Evolutionary conservation across 2,113 vertebrate species (phyloP), one percentile per base, ranked within the genome.

Genomic region (Sus scrofa): DNA sequence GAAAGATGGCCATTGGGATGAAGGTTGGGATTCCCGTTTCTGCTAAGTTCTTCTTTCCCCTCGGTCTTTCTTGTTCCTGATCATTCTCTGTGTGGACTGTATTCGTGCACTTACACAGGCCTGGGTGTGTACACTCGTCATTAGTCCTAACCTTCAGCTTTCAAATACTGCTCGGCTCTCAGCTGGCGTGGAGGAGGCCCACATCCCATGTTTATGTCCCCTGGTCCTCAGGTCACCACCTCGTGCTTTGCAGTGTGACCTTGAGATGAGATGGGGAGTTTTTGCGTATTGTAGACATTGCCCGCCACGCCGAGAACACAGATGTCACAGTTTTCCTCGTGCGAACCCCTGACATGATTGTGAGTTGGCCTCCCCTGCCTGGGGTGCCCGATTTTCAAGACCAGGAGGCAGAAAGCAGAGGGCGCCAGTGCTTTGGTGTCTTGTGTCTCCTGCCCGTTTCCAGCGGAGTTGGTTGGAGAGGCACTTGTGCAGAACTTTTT

Each of bases 111-210:
- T 3, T 6, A 7, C 19, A 22, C 2, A 24, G 75, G 18, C 27
- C 4, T 4, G 2, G 44, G 32, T 71, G 7, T 5, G 0, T 0
- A 0, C 2, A 0, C 0, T 0, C 15, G 10, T 2, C 19, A 7
- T 5, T 67, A 18, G n/a, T 34, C 13, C 54, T 56, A 24, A 71
- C 56, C 2, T n/a, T 8, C 0, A 9, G 14, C 30, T 30, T 22
- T 65, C n/a, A 18, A 0, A 37, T 7, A 18, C 0, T 1, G 1
- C 11, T 50, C 34, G 26, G 39, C 20, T 20, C 6, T 71, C 8
- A 30, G 12, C 1, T 44, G 22, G 13, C 4, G 12, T 50, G 37
- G 22, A 24, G 0, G 4, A 26, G 60, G 71, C 7, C 5, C 0
- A 84, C 32, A 2, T 20, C 62, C 24, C 15, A 3, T 12, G 0